Conservation (phyloP, 2,888 invertebrate genomes). For the Thereva nobilitata region DNA sequence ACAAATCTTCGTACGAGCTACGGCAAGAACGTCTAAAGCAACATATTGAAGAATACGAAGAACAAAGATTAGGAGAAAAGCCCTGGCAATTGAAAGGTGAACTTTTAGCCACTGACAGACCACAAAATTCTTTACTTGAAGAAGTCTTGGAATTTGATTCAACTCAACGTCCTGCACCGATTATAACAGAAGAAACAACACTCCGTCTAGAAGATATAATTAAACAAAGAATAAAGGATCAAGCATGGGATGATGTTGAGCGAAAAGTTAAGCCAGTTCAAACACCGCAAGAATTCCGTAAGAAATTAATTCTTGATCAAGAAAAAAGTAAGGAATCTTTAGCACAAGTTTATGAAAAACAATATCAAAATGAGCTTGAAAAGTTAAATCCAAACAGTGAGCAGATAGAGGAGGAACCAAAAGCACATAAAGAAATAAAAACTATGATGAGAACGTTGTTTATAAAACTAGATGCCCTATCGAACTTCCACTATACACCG, state of each 20-base stretch:
- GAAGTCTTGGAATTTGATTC: slow-evolving; percentile 91
- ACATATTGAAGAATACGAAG: slow-evolving; percentile 72
- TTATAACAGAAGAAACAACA: slow-evolving; percentile 91
- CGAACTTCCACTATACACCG: slow-evolving; percentile 94
- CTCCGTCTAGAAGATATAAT: slow-evolving; percentile 87
- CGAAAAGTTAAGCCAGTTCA: slow-evolving; percentile 83
- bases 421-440: slow-evolving; percentile 78
- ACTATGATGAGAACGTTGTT: slow-evolving; percentile 77
- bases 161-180: slow-evolving; percentile 80
- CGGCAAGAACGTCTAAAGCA: slow-evolving; percentile 73
- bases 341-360: slow-evolving; percentile 91
- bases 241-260: slow-evolving; percentile 92
- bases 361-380: slow-evolving; percentile 72
- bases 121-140: slow-evolving; percentile 90
- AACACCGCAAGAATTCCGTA: slow-evolving; percentile 82
- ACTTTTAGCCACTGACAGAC: slow-evolving; percentile 74
- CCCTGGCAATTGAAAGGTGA: slow-evolving; percentile 96
- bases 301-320: slow-evolving; percentile 84
- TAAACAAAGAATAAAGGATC: slow-evolving; percentile 87
- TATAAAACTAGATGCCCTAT: slow-evolving; percentile 84
- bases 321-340: slow-evolving; percentile 93
- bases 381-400: slow-evolving; percentile 52
- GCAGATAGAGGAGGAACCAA: slow-evolving; percentile 66
- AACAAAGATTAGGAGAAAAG: slow-evolving; percentile 76
- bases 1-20: slow-evolving; percentile 71